Base-by-base conservation (phyloP, 2,888 invertebrate genomes). In the Brenthis ino region DNA sequence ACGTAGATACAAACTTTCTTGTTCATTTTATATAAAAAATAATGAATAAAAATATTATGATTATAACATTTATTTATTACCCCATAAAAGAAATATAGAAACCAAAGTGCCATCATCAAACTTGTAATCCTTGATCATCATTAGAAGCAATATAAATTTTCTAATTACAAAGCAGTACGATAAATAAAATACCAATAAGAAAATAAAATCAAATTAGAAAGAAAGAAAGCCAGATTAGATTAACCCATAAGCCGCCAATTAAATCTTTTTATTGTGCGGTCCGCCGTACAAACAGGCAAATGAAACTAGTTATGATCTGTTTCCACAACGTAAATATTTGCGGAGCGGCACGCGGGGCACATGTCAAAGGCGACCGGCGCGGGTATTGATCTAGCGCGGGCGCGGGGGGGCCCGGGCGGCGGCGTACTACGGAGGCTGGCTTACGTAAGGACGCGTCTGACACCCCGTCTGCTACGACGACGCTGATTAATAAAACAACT, bases 271-370 rank as follows among this genome's bases (percentile, higher is more conserved):
- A 80, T 80, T 76, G 75, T 71, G 68, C 73, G 76, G 72, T 75
- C 76, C 67, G 69, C 72, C 75, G 77, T 77, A 82, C 82, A 84
- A 83, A 86, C 82, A 83, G 76, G 74, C 83, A 85, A 88, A 87
- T 86, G 81, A 86, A 88, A 88, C 87, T 87, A 88, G 88, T 89
- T 91, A 91, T 90, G 90, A 91, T 89, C 90, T 86, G 91, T 87
- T 88, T 85, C 87, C 88, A 85, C 87, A 88, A 88, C 86, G 91
- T 92, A 93, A 92, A 92, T 92, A 93, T 93, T 92, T 88, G 91
- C 88, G 79, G 87, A 85, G 86, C 81, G 85, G 86, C 86, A 85
- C 84, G 87, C 85, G 84, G 86, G 88, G 89, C 91, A 91, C 91
- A 91, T 91, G 92, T 91, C 92, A 91, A 91, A 91, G 90, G 91